Conservation (phyloP, 37 sponge, comb jelly and placozoan genomes). For the Amphimedon queenslandica region DNA sequence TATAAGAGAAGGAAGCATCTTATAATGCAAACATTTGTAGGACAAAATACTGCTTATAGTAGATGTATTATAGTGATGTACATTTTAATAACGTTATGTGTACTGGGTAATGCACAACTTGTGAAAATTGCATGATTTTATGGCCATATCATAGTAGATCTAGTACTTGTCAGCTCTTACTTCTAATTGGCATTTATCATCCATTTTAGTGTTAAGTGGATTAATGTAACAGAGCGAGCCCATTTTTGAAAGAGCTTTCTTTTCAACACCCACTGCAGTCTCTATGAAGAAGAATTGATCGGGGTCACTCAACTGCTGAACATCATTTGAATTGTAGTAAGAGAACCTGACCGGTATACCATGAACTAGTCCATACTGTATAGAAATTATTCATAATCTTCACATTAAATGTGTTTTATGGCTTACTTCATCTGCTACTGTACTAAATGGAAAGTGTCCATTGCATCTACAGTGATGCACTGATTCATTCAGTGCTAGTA, state of each 20-base stretch:
- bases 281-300: slow-evolving; percentile 74
- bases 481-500: slow-evolving; percentile 38
- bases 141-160: not conserved
- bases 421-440: slow-evolving; percentile 70
- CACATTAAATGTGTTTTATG: not conserved
- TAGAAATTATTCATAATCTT: not conserved
- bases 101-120: too few relatives aligned
- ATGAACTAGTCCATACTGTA: slow-evolving; percentile 50
- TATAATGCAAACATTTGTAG: too few relatives aligned
- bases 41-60: too few relatives aligned
- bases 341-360: slow-evolving; percentile 70
- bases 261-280: slow-evolving; percentile 79
- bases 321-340: slow-evolving; percentile 35
- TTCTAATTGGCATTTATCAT: slow-evolving; percentile 71
- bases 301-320: slow-evolving; percentile 63
- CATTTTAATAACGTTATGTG: too few relatives aligned
- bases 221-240: slow-evolving; percentile 75
- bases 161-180: slow-evolving; percentile 14
- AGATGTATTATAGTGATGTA: too few relatives aligned
- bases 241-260: slow-evolving; percentile 69
- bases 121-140: not conserved
- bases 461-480: slow-evolving; percentile 37
- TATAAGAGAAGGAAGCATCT: not conserved
- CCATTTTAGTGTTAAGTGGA: slow-evolving; percentile 70
- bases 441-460: slow-evolving; percentile 68